Evolutionary conservation across 2,888 invertebrate genomes (phyloP), one percentile per base, ranked within the genome.

Genomic region (Ptychoptera albimana): DNA sequence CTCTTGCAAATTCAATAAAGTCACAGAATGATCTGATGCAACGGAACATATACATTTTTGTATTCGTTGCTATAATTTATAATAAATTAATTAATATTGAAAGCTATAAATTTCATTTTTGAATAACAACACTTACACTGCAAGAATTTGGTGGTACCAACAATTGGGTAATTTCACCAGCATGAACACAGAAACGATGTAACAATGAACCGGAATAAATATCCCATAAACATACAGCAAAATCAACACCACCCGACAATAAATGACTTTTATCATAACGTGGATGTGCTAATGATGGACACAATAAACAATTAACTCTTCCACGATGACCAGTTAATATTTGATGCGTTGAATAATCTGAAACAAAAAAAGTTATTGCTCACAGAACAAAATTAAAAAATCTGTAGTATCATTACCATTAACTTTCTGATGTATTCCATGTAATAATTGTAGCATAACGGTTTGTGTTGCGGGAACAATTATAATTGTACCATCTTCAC

Each of bases 161-260:
- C 2, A 98, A 71, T 62, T 94, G 92, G 0, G 88, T 84, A 11
- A 98, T 88, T 68, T 96, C 94, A 0, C 97, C 98, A 1, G 96
- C 97, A 63, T 98, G 97, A 0, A 96, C 94, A 57, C 93, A 93
- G 70, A 97, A 98, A 5, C 93, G 76, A 60, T 97, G 92, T 44
- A 98, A 68, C 35, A 94, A 66, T 2, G 79, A 78, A 2, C 94
- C 93, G 31, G 83, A 82, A 58, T 86, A 87, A 51, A 97, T 69
- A 60, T 97, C 94, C 96, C 96, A 97, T 0, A 97, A 70, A 53
- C 91, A 92, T 1, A 66, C 93, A 0, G 94, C 92, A 68, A 98
- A 98, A 67, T 98, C 98, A 10, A 93, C 88, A 1, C 96, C 94
- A 1, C 98, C 98, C 0, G 93, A 94, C 0, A 97, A 79, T n/a